Conservation (phyloP, 2,888 invertebrate species). For the Sphecodes monilicornis region DNA sequence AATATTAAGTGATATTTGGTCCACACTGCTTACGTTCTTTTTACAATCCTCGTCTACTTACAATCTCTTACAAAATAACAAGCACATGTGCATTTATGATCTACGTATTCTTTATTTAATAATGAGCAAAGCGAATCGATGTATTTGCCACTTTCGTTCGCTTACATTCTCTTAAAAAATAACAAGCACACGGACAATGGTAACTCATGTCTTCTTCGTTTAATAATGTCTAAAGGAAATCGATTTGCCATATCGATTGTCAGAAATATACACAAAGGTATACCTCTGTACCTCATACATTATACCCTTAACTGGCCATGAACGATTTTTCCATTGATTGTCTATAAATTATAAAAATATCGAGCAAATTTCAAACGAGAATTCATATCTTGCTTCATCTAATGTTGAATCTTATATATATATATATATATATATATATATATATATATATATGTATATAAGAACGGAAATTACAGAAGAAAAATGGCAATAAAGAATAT, state of each 20-base stretch:
- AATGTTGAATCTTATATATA: no score
- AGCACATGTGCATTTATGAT: no score
- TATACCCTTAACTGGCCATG: not conserved
- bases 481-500: not conserved
- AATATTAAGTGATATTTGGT: no score
- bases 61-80: not conserved
- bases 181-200: not conserved
- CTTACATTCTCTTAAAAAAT: not conserved
- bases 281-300: no score
- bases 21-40: no score
- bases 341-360: not conserved
- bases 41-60: no score
- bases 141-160: no score
- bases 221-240: not conserved
- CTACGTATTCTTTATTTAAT: not conserved
- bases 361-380: not conserved
- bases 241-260: not conserved
- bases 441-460: no score
- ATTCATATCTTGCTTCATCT: no score
- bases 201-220: not conserved
- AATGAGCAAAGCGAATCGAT: not conserved
- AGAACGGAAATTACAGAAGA: not conserved
- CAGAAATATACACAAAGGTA: not conserved
- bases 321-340: not conserved
- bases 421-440: no score